A percentile compares a stretch with the other conserved stretches of the same genome.
These are phyloP conservation scores for Leptopilina syphax DNA, from an alignment of 2,888 invertebrate species.

Conservation along the genomic window DNA sequence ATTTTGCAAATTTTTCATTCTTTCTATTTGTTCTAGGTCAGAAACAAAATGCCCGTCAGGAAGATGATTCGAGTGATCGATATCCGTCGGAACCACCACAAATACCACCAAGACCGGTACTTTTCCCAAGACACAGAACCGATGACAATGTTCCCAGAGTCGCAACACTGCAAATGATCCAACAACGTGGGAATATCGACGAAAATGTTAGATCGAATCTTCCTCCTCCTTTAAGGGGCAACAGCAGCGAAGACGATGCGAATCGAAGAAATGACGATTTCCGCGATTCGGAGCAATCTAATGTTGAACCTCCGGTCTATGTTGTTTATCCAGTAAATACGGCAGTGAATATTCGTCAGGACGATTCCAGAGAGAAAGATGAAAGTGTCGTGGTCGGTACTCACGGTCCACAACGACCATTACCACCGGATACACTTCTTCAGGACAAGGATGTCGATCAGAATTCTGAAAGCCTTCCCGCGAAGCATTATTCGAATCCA, in stretches of 20 bases:
- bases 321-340: slow-evolving; percentile 82
- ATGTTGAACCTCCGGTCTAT: slow-evolving; percentile 74
- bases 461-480: slow-evolving; percentile 63
- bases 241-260: slow-evolving; percentile 41
- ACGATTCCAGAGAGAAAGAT: slow-evolving; percentile 75
- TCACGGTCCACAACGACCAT: slow-evolving; percentile 78
- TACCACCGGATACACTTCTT: slow-evolving; percentile 74
- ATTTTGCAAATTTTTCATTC: too few relatives aligned
- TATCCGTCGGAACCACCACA: slow-evolving; percentile 72
- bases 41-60: slow-evolving; percentile 63
- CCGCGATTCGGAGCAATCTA: slow-evolving; percentile 38
- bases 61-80: slow-evolving; percentile 69
- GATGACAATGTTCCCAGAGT: slow-evolving; percentile 78
- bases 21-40: slow-evolving; percentile 43
- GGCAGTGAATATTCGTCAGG: slow-evolving; percentile 77
- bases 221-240: slow-evolving; percentile 75
- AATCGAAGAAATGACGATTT: slow-evolving; percentile 59
- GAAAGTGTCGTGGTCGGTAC: slow-evolving; percentile 80
- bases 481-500: slow-evolving; percentile 77
- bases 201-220: slow-evolving; percentile 58
- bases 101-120: slow-evolving; percentile 75
- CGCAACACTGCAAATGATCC: slow-evolving; percentile 85
- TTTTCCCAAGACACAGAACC: slow-evolving; percentile 76
- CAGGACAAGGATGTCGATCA: slow-evolving; percentile 62
- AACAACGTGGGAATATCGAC: slow-evolving; percentile 73